Evolutionary conservation across 2,113 vertebrate genomes (phyloP).

Genomic region (Psilopsiagon aurifrons): DNA sequence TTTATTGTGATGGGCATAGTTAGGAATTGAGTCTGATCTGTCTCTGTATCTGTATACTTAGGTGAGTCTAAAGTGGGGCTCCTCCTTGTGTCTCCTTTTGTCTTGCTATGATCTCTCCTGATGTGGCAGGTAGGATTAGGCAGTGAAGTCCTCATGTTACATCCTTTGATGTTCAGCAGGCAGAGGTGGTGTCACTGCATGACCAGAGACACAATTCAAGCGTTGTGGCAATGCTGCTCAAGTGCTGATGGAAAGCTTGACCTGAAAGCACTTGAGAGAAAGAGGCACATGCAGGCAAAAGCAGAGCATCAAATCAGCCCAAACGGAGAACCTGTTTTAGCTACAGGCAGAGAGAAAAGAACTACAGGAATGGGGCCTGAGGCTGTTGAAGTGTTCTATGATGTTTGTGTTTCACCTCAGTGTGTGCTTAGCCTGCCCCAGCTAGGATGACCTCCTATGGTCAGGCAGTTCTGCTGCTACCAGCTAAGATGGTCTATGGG

Average conservation of each 20-base stretch:
- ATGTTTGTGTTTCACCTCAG: neutral
- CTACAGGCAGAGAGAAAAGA: no score
- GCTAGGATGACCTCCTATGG: neutral
- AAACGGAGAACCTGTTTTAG: neutral
- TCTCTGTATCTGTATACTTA: neutral
- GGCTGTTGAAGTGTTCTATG: no score
- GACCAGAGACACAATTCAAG: neutral
- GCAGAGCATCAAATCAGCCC: neutral
- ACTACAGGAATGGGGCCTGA: neutral
- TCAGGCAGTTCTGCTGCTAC: neutral
- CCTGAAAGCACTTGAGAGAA: neutral
- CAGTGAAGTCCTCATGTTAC: neutral
- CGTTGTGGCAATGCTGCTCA: neutral
- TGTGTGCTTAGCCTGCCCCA: rapidly evolving
- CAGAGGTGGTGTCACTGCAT: rapidly evolving
- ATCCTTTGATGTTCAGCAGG: neutral
- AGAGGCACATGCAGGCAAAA: neutral
- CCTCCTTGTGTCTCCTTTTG: neutral
- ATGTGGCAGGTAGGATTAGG: neutral
- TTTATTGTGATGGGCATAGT: rapidly evolving
- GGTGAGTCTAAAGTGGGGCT: neutral
- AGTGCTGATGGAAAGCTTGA: neutral
- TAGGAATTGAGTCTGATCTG: neutral
- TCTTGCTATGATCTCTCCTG: neutral
- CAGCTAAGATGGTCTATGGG: neutral